Evolutionary conservation across 2,797 vertebrate species (phyloP).

Genomic region (Schizothorax lantsangensis): DNA sequence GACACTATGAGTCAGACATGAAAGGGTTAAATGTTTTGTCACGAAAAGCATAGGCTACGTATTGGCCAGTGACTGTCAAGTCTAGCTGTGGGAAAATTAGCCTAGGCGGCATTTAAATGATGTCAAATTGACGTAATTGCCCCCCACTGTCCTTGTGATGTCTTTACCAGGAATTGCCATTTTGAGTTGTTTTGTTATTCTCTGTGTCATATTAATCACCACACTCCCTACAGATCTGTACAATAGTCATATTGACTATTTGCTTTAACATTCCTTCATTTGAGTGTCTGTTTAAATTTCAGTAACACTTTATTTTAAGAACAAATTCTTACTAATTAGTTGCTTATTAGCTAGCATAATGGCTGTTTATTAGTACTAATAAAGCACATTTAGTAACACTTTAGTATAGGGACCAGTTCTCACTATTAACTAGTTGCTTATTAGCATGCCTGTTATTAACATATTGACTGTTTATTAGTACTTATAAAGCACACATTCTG

Average conservation of each 20-base stretch:
- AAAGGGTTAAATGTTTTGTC: conserved; percentile 12
- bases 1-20: conserved; percentile 20
- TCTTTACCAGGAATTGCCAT: neutral
- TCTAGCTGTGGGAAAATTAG: neutral
- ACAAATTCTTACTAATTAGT: neutral
- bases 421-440: no score
- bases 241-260: neutral
- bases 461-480: no score
- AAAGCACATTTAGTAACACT: neutral
- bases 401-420: no score
- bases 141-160: neutral
- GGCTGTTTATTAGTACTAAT: neutral
- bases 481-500: no score
- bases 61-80: neutral
- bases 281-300: neutral
- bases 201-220: neutral
- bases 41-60: neutral
- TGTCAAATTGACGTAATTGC: neutral
- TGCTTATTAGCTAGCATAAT: neutral
- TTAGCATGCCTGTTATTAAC: no score
- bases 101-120: neutral
- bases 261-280: neutral
- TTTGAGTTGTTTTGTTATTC: neutral
- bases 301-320: neutral
- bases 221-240: neutral